phyloP scores from a whole-genome alignment of 2,113 vertebrate species.

The Hippocampus zosterae region DNA sequence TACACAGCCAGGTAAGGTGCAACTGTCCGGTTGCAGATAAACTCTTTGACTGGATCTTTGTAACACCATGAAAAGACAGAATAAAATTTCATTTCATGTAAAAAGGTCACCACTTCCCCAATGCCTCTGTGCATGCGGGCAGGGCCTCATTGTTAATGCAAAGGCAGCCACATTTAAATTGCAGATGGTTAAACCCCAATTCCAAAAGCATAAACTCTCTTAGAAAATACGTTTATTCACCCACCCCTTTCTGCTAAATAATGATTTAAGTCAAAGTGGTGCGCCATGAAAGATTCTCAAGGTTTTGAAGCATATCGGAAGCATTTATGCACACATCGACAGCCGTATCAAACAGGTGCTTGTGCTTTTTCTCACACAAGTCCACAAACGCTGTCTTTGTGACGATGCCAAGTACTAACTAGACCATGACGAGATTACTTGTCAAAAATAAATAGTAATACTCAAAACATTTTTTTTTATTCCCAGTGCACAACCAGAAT shows the following conservation, averaged over 20 bases:
- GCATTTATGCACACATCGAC: neutral
- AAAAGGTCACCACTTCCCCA: conserved; percentile 40
- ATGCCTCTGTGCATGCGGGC: neutral
- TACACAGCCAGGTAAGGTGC: neutral
- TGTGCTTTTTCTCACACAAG: neutral
- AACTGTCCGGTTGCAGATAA: neutral
- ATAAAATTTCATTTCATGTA: conserved; percentile 7
- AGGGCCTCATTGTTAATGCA: conserved; percentile 3
- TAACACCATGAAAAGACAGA: conserved; percentile 19
- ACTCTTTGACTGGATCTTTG: conserved; percentile 10
- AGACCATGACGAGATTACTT: neutral
- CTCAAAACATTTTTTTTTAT: neutral
- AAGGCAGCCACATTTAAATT: conserved; percentile 21
- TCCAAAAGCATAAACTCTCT: neutral
- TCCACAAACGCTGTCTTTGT: neutral
- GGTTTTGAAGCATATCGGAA: neutral
- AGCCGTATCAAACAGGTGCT: neutral
- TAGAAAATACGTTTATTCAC: conserved; percentile 9
- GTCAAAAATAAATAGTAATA: too few relatives aligned
- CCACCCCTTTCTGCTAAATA: neutral
- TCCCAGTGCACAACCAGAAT: neutral
- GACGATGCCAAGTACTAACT: neutral
- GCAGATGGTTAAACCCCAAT: neutral
- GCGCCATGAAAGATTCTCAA: neutral
- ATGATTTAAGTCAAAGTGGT: neutral